Percentiles rank a stretch among this genome's conserved stretches.
Evolutionary conservation across 2,797 vertebrate species (phyloP).

Genomic region (Scleropages formosus): DNA sequence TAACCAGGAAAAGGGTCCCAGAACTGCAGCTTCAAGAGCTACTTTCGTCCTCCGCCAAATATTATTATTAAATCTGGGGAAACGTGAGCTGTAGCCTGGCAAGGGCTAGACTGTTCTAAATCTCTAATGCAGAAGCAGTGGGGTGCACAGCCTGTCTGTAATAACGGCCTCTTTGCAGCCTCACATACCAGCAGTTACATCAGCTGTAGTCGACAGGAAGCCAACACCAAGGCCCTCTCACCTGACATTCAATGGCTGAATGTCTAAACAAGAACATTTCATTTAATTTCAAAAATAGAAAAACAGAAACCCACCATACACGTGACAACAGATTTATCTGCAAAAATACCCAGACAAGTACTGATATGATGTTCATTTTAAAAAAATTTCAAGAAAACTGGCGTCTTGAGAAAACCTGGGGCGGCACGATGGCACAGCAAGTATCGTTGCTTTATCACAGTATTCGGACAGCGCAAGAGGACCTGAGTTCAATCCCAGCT

Average conservation of each 20-base stretch:
- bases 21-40: not conserved
- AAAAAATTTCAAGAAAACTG: too few species aligned
- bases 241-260: not conserved
- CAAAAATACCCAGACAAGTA: too few species aligned
- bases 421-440: too few species aligned
- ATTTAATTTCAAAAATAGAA: too few species aligned
- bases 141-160: not conserved
- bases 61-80: not conserved
- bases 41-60: not conserved
- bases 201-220: conserved; percentile 3
- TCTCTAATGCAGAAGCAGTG: conserved; percentile 16
- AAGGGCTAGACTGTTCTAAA: conserved; percentile 18
- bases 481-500: too few species aligned
- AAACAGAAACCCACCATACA: not conserved
- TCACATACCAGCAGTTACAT: conserved; percentile 12
- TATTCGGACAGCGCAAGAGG: too few species aligned
- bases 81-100: not conserved
- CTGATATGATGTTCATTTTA: too few species aligned
- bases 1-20: not conserved
- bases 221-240: conserved; percentile 2
- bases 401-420: too few species aligned
- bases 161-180: not conserved
- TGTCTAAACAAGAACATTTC: not conserved
- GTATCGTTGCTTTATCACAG: too few species aligned
- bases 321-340: too few species aligned